Evolutionary conservation across 1,140 invertebrate species (phyloP).

Genomic region (Apis dorsata): DNA sequence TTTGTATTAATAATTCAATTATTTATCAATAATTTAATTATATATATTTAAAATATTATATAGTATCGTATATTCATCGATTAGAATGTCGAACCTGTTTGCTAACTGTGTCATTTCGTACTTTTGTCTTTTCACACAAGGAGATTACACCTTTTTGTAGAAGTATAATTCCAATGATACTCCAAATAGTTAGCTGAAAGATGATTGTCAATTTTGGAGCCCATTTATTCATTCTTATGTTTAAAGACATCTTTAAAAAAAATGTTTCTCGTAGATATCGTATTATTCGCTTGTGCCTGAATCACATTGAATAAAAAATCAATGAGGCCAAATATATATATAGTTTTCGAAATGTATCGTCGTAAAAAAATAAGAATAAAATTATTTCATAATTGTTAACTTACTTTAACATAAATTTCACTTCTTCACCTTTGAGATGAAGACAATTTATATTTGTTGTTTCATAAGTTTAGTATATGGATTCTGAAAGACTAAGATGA

Average conservation of each 20-base stretch:
- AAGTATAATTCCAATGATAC: constrained; percentile 67
- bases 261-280: background rate
- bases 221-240: constrained; percentile 67
- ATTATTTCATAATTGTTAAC: background rate
- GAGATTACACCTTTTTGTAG: constrained; percentile 66
- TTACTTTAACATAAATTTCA: background rate
- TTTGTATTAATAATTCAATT: background rate
- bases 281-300: background rate
- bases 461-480: background rate
- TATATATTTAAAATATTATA: too few species aligned
- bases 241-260: constrained; percentile 61
- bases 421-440: background rate
- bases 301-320: constrained; percentile 25
- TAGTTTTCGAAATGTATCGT: background rate
- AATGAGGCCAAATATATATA: background rate
- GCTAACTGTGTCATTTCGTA: constrained; percentile 20
- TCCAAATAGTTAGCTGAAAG: constrained; percentile 69
- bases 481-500: background rate
- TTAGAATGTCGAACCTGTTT: constrained; percentile 35
- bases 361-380: background rate
- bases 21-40: too few species aligned
- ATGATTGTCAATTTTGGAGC: constrained; percentile 68
- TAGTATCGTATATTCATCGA: background rate
- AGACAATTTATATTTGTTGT: background rate
- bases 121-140: constrained; percentile 1